Evolutionary conservation across 2,888 invertebrate genomes (phyloP), one percentile per base, ranked within the genome.

Genomic region (Spatulosminthurus flaviceps): DNA sequence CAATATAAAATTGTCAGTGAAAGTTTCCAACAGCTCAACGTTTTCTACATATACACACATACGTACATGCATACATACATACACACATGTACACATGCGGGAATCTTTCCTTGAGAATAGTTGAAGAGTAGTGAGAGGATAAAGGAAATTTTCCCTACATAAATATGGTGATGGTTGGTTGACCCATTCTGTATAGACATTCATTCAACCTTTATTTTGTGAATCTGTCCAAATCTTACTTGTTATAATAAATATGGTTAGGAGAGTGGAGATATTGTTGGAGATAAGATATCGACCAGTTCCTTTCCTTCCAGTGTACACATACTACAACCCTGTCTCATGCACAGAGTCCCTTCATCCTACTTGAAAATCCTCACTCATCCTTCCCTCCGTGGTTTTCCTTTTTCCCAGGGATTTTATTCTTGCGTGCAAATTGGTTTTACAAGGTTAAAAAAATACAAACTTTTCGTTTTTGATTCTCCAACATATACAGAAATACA

Each of bases 271-370:
- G 22, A 70, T 29, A 70, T 34, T 70, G 34, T 70, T 29, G 70
- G 22, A 70, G 22, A 70, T 34, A 70, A 70, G 34, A 70, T 70
- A 70, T 70, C 70, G 70, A 70, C 70, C 70, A 70, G 16, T 11
- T 2, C 5, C 60, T 9, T 21, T 4, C 4, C 60, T 60, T 13
- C 43, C 4, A 60, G 22, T 5, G 60, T 4, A 60, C 16, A 43
- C 43, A 9, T 16, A 9, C 43, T 43, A 9, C 43, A 16, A 43
- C 9, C n/a, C n/a, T n/a, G n/a, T n/a, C n/a, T n/a, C n/a, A n/a
- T n/a, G n/a, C n/a, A n/a, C n/a, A n/a, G n/a, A n/a, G n/a, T n/a
- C n/a, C n/a, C n/a, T n/a, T n/a, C n/a, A n/a, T n/a, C n/a, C n/a
- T n/a, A n/a, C 19, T 60, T 4, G 19, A 2, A 21, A 60, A 16